A percentile compares a stretch with the other conserved stretches of the same genome.
phyloP scores from a whole-genome alignment of 1,140 invertebrate genomes.

The Xylocopa sonorina region DNA sequence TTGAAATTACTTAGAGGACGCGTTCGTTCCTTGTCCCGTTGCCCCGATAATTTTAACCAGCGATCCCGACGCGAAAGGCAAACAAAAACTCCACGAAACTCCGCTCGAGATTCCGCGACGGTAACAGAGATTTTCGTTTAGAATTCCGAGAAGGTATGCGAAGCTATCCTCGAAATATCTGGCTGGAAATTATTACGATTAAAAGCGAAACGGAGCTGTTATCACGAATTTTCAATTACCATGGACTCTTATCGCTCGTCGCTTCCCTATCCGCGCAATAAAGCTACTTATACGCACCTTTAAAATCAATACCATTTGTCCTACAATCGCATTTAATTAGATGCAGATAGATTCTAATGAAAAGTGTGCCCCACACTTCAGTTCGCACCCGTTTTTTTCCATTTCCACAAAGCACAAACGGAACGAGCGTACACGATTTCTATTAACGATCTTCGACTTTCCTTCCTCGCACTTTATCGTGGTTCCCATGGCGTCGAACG shows the following conservation, averaged over 20 bases:
- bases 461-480: background rate
- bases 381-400: too few species aligned
- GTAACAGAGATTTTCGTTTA: background rate
- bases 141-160: background rate
- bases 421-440: too few species aligned
- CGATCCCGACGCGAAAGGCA: background rate
- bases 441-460: background rate
- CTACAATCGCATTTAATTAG: too few species aligned
- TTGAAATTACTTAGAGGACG: constrained; percentile 15
- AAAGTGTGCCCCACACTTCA: too few species aligned
- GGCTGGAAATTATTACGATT: background rate
- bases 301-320: background rate
- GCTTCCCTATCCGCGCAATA: background rate
- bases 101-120: background rate
- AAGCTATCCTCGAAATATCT: background rate
- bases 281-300: background rate
- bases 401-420: too few species aligned
- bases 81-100: background rate
- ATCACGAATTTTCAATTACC: constrained; percentile 29
- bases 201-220: background rate
- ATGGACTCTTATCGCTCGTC: background rate
- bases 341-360: too few species aligned
- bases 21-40: background rate
- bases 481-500: background rate
- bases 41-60: background rate